phyloP scores from a whole-genome alignment of 2,113 vertebrate species.

The Gobio gobio region DNA sequence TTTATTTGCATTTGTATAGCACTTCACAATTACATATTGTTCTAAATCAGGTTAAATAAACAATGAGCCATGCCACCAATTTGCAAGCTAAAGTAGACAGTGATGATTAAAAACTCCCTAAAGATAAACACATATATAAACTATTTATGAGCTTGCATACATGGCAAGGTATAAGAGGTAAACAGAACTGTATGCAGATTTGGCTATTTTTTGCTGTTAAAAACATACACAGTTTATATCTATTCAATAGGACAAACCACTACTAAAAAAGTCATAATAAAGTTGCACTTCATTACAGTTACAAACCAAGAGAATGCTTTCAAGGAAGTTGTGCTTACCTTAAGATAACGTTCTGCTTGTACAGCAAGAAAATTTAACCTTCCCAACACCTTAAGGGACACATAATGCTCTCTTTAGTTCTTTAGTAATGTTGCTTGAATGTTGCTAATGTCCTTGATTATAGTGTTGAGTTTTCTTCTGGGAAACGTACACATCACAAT shows the following conservation, averaged over 20 bases:
- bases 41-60: neutral
- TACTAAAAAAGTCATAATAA: neutral
- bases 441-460: no score
- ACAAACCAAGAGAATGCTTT: neutral
- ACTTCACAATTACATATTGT: neutral
- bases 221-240: neutral
- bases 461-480: no score
- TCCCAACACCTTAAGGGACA: no score
- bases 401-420: no score
- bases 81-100: neutral
- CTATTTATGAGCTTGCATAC: neutral
- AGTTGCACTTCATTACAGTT: neutral
- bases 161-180: neutral
- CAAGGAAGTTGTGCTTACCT: neutral
- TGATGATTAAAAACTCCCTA: neutral
- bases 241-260: neutral
- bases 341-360: neutral
- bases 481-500: no score
- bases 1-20: no score
- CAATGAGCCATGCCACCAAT: neutral
- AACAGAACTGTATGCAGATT: neutral
- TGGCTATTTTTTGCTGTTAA: neutral
- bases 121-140: neutral
- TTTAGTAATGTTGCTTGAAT: no score
- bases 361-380: no score